A percentile compares a stretch with the other conserved stretches of the same genome.
Evolutionary conservation across 2,797 vertebrate genomes (phyloP).

Genomic region (Eremophila alpestris): DNA sequence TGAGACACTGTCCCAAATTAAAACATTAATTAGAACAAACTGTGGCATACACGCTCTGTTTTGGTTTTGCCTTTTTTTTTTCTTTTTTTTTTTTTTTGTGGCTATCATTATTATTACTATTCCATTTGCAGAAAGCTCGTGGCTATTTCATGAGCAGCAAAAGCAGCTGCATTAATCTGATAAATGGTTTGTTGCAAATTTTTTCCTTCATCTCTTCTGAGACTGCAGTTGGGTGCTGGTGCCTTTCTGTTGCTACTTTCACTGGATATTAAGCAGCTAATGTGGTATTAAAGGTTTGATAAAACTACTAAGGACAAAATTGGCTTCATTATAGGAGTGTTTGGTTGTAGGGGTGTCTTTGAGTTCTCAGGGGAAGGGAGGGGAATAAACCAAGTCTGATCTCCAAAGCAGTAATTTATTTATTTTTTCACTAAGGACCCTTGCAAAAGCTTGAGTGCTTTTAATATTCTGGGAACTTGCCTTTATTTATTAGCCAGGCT

Average conservation of each 20-base stretch:
- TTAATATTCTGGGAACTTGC: slow-evolving; percentile 67
- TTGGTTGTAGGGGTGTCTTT: slow-evolving; percentile 53
- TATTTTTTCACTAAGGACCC: slow-evolving; percentile 15
- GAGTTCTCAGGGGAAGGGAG: slow-evolving; percentile 32
- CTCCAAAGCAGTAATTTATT: slow-evolving; percentile 26
- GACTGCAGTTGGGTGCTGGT: slow-evolving; percentile 2
- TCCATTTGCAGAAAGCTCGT: slow-evolving; percentile 12
- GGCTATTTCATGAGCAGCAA: slow-evolving; percentile 13
- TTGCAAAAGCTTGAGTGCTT: slow-evolving; percentile 11
- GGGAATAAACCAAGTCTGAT: slow-evolving; percentile 25
- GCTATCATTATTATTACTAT: slow-evolving; percentile 27
- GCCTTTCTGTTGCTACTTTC: slow-evolving; percentile 31
- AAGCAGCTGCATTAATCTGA: slow-evolving; percentile 66
- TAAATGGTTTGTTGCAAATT: slow-evolving; percentile 48
- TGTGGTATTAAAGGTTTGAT: slow-evolving; percentile 66
- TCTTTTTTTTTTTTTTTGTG: neutral
- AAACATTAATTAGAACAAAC: slow-evolving; percentile 54
- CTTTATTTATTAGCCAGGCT: slow-evolving; percentile 68
- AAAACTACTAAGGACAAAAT: slow-evolving; percentile 51
- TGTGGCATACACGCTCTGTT: neutral
- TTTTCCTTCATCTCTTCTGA: slow-evolving; percentile 62
- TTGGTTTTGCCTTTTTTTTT: neutral
- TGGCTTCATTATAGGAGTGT: neutral
- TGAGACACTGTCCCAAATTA: slow-evolving; percentile 35
- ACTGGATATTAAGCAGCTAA: slow-evolving; percentile 66